phyloP scores from a whole-genome alignment of 2,113 vertebrate genomes.

The Gorsachius goisagi region DNA sequence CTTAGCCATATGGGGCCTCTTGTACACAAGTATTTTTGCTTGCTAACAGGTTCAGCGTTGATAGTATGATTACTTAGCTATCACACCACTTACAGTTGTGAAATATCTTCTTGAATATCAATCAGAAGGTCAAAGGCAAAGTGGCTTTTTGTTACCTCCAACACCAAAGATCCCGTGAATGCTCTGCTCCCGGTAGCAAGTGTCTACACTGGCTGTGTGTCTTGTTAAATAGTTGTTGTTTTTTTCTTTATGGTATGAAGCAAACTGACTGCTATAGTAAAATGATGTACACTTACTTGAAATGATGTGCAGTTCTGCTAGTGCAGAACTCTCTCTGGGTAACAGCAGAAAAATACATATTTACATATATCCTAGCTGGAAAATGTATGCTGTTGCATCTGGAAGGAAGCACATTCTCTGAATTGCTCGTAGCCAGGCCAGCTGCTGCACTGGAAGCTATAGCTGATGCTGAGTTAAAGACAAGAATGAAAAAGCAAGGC shows the following conservation, averaged over 20 bases:
- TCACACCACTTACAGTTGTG: neutral
- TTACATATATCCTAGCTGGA: neutral
- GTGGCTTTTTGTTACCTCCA: neutral
- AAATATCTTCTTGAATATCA: neutral
- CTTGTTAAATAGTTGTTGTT: neutral
- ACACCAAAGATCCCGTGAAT: neutral
- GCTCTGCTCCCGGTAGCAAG: neutral
- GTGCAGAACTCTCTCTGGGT: neutral
- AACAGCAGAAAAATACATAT: neutral
- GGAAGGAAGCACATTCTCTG: neutral
- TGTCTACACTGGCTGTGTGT: no score
- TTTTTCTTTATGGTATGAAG: neutral
- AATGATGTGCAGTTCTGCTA: neutral
- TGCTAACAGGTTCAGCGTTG: neutral
- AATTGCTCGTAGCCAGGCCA: neutral
- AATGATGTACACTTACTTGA: neutral
- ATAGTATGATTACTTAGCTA: neutral
- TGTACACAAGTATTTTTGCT: neutral
- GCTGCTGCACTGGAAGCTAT: neutral
- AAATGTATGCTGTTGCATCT: neutral
- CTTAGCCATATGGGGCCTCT: constrained; percentile 5
- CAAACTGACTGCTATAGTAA: neutral
- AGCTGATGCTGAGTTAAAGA: neutral
- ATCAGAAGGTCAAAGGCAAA: neutral
- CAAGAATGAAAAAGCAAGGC: neutral